phyloP scores from a whole-genome alignment of 2,888 invertebrate species.

The Maniola hyperantus region DNA sequence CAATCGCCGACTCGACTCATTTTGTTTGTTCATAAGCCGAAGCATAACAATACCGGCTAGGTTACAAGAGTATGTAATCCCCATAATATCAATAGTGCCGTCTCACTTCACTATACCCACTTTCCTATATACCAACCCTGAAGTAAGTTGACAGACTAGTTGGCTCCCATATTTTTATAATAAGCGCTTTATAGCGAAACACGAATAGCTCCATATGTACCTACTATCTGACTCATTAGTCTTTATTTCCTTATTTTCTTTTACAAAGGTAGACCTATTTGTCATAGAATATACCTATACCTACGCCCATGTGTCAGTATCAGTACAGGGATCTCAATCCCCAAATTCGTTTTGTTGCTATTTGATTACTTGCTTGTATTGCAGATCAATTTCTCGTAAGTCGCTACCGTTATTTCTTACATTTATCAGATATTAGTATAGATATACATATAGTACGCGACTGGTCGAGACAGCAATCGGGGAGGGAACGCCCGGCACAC shows the following conservation, averaged over 20 bases:
- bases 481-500: no score
- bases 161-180: neutral
- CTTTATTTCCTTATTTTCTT: no score
- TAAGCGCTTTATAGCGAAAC: neutral
- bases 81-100: constrained; percentile 15
- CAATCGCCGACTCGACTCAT: constrained; percentile 32
- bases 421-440: no score
- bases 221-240: no score
- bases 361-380: neutral
- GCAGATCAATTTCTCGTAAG: neutral
- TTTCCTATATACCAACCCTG: neutral
- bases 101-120: constrained; percentile 30
- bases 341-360: neutral
- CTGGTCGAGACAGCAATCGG: no score
- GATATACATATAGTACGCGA: no score
- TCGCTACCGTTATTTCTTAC: neutral
- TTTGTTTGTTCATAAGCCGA: neutral
- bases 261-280: no score
- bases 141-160: neutral
- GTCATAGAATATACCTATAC: no score
- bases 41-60: constrained; percentile 4
- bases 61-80: constrained; percentile 18
- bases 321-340: no score
- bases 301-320: no score
- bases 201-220: neutral